Evolutionary conservation across 1,140 invertebrate genomes (phyloP).

Genomic region (Lethrus apterus): DNA sequence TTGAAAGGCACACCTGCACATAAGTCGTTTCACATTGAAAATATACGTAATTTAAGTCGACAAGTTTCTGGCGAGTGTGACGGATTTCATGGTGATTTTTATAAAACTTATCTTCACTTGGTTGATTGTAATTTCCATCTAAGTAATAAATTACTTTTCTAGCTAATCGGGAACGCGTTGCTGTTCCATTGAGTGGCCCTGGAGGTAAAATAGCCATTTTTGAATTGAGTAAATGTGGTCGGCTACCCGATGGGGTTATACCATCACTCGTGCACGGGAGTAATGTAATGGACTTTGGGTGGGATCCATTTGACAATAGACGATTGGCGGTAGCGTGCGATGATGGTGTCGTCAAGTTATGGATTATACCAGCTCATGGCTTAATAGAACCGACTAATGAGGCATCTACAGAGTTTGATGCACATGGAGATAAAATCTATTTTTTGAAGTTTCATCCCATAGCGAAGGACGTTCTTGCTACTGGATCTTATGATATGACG

Average conservation of each 20-base stretch:
- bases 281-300: constrained; percentile 86
- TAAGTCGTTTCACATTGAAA: constrained; percentile 87
- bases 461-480: constrained; percentile 74
- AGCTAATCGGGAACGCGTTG: constrained; percentile 79
- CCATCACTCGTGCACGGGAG: constrained; percentile 81
- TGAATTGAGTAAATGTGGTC: constrained; percentile 71
- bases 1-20: constrained; percentile 83
- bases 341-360: constrained; percentile 81
- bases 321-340: constrained; percentile 82
- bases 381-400: constrained; percentile 59
- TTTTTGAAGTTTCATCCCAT: constrained; percentile 86
- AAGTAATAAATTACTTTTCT: constrained; percentile 5
- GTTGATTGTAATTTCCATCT: neutral
- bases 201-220: constrained; percentile 85
- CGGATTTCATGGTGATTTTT: constrained; percentile 82
- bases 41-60: constrained; percentile 81
- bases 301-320: constrained; percentile 83
- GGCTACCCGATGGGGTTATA: constrained; percentile 71
- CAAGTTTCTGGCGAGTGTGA: constrained; percentile 91
- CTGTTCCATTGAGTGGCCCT: constrained; percentile 77
- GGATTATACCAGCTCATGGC: constrained; percentile 51
- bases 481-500: constrained; percentile 82
- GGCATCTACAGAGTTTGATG: constrained; percentile 51
- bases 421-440: constrained; percentile 86
- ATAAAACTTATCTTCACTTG: constrained; percentile 11